phyloP scores from a whole-genome alignment of 2,113 vertebrate species.

The Dasyurus viverrinus region DNA sequence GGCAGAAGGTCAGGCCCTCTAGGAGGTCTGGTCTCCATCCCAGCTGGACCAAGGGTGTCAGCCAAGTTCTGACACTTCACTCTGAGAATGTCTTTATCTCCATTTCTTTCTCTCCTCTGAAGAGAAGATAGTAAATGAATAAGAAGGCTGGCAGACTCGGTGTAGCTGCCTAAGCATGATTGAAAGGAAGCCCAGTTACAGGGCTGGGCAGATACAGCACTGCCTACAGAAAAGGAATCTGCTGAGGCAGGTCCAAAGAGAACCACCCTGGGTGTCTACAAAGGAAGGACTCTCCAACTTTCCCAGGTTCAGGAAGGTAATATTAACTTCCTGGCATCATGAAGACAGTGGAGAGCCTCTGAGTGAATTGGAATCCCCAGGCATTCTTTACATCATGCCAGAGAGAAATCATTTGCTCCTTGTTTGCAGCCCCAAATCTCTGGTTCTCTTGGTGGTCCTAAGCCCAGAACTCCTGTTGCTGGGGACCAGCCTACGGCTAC shows the following conservation, averaged over 20 bases:
- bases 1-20: not conserved
- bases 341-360: not conserved
- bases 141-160: slow-evolving; percentile 19
- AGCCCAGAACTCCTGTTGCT: slow-evolving; percentile 19
- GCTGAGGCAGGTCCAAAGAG: slow-evolving; percentile 56
- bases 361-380: not conserved
- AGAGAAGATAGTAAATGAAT: slow-evolving; percentile 41
- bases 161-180: slow-evolving; percentile 40
- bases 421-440: slow-evolving; percentile 33
- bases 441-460: slow-evolving; percentile 57
- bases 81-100: slow-evolving; percentile 41
- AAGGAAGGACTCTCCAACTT: slow-evolving; percentile 27
- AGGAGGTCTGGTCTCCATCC: slow-evolving; percentile 8
- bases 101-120: slow-evolving; percentile 6
- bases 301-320: slow-evolving; percentile 27
- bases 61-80: not conserved
- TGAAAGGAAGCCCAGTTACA: slow-evolving; percentile 47
- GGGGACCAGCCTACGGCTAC: slow-evolving; percentile 60
- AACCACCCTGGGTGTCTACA: slow-evolving; percentile 59
- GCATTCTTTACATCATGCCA: slow-evolving; percentile 43
- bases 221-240: slow-evolving; percentile 42
- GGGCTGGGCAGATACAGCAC: slow-evolving; percentile 16
- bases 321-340: not conserved
- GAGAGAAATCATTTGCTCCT: not conserved
- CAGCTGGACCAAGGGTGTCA: not conserved